Conservation (phyloP, 2,113 vertebrate genomes). For the Puffinus mauretanicus region DNA sequence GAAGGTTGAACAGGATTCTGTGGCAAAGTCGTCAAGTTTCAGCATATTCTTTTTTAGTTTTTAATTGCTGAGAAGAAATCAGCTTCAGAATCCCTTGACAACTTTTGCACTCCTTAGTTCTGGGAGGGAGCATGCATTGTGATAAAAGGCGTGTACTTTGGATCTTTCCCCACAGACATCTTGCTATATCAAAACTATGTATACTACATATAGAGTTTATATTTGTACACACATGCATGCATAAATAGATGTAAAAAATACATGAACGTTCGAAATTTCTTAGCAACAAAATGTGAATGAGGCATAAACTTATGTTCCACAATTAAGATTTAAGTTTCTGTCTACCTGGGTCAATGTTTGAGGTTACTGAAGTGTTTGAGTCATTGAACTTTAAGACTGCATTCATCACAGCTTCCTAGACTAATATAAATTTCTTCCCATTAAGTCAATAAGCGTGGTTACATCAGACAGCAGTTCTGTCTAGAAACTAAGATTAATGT, state of each 20-base stretch:
- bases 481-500: slow-evolving; percentile 62
- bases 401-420: slow-evolving; percentile 68
- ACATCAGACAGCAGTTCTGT: slow-evolving; percentile 65
- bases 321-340: slow-evolving; percentile 66
- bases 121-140: background rate
- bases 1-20: background rate
- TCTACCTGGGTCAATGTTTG: slow-evolving; percentile 51
- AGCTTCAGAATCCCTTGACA: background rate
- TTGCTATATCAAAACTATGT: fast-evolving
- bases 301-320: background rate
- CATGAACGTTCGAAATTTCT: background rate
- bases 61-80: background rate
- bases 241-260: background rate
- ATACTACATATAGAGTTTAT: fast-evolving
- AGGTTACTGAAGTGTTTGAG: slow-evolving; percentile 62
- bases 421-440: slow-evolving; percentile 68
- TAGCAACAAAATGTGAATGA: slow-evolving; percentile 10
- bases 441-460: slow-evolving; percentile 70
- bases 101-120: background rate
- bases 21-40: background rate
- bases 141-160: background rate
- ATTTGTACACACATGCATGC: fast-evolving
- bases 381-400: slow-evolving; percentile 68
- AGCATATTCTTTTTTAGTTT: background rate
- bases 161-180: background rate